Evolutionary conservation across 35 echinoderm and acorn worm genomes (phyloP).

Genomic region (Ophioderma brevispina): DNA sequence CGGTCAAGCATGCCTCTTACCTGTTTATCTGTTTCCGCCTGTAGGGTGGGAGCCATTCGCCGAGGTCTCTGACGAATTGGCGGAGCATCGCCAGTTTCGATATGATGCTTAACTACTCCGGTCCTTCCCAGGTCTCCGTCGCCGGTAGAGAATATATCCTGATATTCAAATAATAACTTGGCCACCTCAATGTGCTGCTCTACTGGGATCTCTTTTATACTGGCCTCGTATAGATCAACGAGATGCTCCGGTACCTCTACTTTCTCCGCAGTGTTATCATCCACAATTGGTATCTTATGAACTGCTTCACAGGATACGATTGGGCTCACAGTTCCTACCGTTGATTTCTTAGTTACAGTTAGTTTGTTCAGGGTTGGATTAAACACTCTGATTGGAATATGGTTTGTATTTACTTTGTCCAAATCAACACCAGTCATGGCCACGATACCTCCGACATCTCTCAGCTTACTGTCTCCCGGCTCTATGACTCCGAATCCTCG

Average conservation of each 20-base stretch:
- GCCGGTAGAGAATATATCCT: too few species aligned
- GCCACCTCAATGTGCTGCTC: background rate
- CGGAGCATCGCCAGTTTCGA: background rate
- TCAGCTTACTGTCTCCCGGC: background rate
- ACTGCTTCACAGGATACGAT: too few species aligned
- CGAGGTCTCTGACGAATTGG: background rate
- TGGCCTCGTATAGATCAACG: background rate
- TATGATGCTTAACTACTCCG: background rate
- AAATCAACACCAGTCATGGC: background rate
- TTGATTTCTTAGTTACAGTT: background rate
- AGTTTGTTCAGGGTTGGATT: background rate
- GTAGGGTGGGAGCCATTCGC: background rate
- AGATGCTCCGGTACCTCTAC: background rate
- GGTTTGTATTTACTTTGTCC: background rate
- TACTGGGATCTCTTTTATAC: background rate
- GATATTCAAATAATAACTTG: background rate
- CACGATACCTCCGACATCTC: background rate
- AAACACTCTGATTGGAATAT: background rate
- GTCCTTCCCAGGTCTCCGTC: background rate
- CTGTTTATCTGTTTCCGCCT: background rate
- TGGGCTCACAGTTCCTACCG: background rate
- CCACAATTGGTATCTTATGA: too few species aligned
- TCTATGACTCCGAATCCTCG: background rate
- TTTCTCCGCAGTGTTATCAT: background rate
- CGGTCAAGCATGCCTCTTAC: background rate